Evolutionary conservation across 2,797 vertebrate species (phyloP), one percentile per base, ranked within the genome.

Genomic region (Zalophus californianus): DNA sequence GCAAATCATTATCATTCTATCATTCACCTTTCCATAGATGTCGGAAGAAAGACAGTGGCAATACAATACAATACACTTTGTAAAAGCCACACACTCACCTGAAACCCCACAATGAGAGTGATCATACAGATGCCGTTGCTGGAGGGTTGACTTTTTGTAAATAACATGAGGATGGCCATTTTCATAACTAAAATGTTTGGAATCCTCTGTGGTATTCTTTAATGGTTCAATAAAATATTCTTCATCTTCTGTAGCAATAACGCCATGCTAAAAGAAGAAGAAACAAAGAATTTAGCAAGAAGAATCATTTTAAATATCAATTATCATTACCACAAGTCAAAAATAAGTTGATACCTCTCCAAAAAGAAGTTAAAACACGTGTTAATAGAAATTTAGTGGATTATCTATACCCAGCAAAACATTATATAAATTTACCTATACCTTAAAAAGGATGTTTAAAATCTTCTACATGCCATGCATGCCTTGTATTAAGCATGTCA

Each of bases 151-250:
- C 98, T 99, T 99, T 99, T 99, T 99, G 99, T 99, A 99, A 99
- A 99, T 99, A 99, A 99, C 99, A 98, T 99, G 99, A 98, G 99
- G 99, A 98, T 99, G 99, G 98, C 99, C 99, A 97, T 99, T 99
- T 98, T 99, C 99, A 97, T 99, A 99, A 99, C 98, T 99, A 98
- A 99, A 99, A 97, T 99, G 98, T 98, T 98, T 99, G 98, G 99
- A 99, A 98, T 99, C 99, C 98, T 99, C 98, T 97, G 99, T 99
- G 98, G 98, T 98, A 98, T 99, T 99, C 99, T 99, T 99, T 99
- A 99, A 99, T 98, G 99, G 99, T 98, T 99, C 99, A 99, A 99
- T 99, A 99, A 99, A 99, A 99, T 99, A 99, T 97, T 99, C 99
- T 97, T 99, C 99, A 98, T 99, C 99, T 99, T 99, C 99, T 98